A percentile compares a stretch with the other conserved stretches of the same genome.
Evolutionary conservation across 1,140 invertebrate genomes (phyloP).

Genomic region (Ganaspis sp.): DNA sequence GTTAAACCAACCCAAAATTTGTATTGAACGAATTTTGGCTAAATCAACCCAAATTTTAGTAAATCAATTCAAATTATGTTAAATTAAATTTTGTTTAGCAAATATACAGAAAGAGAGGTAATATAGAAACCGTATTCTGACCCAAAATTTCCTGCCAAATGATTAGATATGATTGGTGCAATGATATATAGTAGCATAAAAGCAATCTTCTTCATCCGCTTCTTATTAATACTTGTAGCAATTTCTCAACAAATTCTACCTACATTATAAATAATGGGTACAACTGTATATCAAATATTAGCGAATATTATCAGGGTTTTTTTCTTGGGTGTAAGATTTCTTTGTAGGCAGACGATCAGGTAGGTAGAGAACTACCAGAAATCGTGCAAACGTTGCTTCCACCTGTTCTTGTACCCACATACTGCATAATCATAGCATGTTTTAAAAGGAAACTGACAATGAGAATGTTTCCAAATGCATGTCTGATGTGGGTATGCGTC

Average conservation of each 20-base stretch:
- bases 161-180: too few relatives aligned
- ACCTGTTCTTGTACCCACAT: conserved; percentile 45
- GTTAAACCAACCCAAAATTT: too few relatives aligned
- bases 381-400: conserved; percentile 46
- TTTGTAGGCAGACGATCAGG: conserved; percentile 43
- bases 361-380: conserved; percentile 46
- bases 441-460: conserved; percentile 8
- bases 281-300: background rate
- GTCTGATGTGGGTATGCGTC: background rate
- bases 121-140: too few relatives aligned
- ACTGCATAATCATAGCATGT: background rate
- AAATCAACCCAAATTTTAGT: too few relatives aligned
- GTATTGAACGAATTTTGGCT: too few relatives aligned
- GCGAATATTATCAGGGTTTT: conserved; percentile 6
- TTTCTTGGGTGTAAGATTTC: conserved; percentile 15
- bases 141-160: too few relatives aligned
- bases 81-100: too few relatives aligned
- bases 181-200: too few relatives aligned
- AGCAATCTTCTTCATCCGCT: background rate
- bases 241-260: background rate
- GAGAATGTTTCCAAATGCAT: background rate
- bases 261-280: background rate
- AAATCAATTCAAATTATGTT: too few relatives aligned
- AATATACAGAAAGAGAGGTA: too few relatives aligned
- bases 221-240: background rate